These are phyloP conservation scores for Notolabrus celidotus DNA, from an alignment of 2,797 vertebrate species.

Conservation along the genomic window DNA sequence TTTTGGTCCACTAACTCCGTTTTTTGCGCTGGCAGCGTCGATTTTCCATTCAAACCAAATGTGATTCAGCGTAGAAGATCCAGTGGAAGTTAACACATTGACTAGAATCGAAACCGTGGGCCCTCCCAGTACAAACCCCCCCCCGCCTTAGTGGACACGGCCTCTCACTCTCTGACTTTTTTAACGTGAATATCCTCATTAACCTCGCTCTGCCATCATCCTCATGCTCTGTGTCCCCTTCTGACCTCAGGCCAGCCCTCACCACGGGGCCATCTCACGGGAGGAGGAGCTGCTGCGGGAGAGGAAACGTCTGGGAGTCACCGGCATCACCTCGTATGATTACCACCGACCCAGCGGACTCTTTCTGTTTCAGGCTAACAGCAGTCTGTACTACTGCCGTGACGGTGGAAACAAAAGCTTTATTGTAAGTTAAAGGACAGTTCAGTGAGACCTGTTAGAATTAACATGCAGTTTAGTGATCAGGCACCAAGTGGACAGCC, in stretches of 20 bases:
- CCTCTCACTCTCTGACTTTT: not conserved
- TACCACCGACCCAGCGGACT: constrained; percentile 92
- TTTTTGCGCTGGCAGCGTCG: too few relatives aligned
- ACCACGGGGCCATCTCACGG: constrained; percentile 92
- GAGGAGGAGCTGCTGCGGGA: constrained; percentile 96
- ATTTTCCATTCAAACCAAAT: too few relatives aligned
- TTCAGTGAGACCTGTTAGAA: too few relatives aligned
- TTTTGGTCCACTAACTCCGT: too few relatives aligned
- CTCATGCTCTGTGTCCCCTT: constrained; percentile 37
- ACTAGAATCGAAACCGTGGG: too few relatives aligned
- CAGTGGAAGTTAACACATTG: too few relatives aligned
- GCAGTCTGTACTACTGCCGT: constrained; percentile 94
- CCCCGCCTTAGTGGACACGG: too few relatives aligned
- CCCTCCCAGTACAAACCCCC: too few relatives aligned
- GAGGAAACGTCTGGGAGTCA: constrained; percentile 94
- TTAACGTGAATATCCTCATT: not conserved
- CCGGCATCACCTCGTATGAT: constrained; percentile 96
- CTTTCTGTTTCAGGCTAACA: constrained; percentile 98
- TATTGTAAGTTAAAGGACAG: constrained; percentile 87
- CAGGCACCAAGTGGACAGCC: not conserved
- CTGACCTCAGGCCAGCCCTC: constrained; percentile 90
- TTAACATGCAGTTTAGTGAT: too few relatives aligned
- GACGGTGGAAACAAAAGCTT: constrained; percentile 92
- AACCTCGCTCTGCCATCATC: constrained; percentile 19
- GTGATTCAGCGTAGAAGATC: too few relatives aligned